These are phyloP conservation scores for Galaxea fascicularis DNA, from an alignment of 92 coral and sea anemone species.

Conservation along the genomic window DNA sequence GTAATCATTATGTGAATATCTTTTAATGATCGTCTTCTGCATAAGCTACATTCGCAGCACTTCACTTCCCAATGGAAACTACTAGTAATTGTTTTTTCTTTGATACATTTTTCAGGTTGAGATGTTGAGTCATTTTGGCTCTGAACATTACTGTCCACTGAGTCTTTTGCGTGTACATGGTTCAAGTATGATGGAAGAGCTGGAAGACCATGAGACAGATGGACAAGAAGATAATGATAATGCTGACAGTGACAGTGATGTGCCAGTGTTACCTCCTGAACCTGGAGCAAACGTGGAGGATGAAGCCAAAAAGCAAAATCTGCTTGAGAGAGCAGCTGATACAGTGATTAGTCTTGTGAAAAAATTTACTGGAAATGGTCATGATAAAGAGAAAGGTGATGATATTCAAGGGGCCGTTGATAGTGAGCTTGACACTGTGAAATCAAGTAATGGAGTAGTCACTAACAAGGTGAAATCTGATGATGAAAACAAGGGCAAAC, in stretches of 20 bases:
- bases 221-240: conserved; percentile 76
- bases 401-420: conserved; percentile 13
- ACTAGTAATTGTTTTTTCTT: too few relatives aligned
- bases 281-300: conserved; percentile 80
- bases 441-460: conserved; percentile 18
- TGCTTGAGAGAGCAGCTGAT: conserved; percentile 90
- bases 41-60: too few relatives aligned
- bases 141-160: conserved; percentile 98
- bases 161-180: conserved; percentile 94
- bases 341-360: conserved; percentile 89
- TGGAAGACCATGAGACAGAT: conserved; percentile 93
- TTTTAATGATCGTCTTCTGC: too few relatives aligned
- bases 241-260: conserved; percentile 69
- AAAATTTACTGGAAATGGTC: conserved; percentile 77
- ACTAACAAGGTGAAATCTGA: conserved; percentile 24
- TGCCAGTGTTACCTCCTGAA: conserved; percentile 77
- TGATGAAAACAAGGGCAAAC: conserved; percentile 55
- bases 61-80: too few relatives aligned
- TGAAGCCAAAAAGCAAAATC: conserved; percentile 56
- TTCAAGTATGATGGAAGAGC: conserved; percentile 96
- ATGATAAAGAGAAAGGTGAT: conserved; percentile 14
- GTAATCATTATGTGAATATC: too few relatives aligned
- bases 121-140: conserved; percentile 96
- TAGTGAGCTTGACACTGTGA: neutral
- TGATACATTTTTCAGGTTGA: conserved; percentile 85